A percentile compares a stretch with the other conserved stretches of the same genome.
Conservation (phyloP, 2,797 vertebrate genomes). For the Anabacerthia variegaticeps region DNA sequence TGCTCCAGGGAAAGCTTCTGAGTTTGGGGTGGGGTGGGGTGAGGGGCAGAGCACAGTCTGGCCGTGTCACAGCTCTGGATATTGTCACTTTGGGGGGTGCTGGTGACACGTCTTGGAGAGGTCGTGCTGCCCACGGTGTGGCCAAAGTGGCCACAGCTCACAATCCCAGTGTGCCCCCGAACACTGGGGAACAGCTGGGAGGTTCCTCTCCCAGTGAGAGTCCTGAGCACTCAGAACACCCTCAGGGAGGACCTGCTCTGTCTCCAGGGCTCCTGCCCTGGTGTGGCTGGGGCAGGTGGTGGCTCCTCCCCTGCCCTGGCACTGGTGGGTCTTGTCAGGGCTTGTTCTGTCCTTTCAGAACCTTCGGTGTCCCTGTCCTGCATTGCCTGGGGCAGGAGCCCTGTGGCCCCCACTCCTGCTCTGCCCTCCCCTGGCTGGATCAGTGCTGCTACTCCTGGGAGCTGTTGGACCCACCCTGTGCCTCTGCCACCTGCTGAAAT, state of each 20-base stretch:
- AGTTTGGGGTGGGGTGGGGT: not conserved
- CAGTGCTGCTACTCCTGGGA: not conserved
- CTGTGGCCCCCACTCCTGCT: too few species aligned
- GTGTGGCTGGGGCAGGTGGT: not conserved
- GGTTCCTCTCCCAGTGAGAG: fast-evolving
- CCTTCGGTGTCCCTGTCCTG: not conserved
- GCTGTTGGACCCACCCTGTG: not conserved
- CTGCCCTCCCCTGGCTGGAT: fast-evolving
- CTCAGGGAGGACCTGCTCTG: not conserved
- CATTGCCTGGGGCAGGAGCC: not conserved
- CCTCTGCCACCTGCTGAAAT: not conserved
- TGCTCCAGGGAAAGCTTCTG: not conserved
- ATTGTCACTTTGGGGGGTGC: not conserved
- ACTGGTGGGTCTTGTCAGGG: fast-evolving
- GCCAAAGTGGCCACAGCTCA: not conserved
- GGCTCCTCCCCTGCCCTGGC: not conserved
- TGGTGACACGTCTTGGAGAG: fast-evolving
- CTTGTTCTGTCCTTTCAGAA: not conserved
- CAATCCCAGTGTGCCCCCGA: fast-evolving
- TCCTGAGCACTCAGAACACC: fast-evolving
- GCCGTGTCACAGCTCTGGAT: fast-evolving
- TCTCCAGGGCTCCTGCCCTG: too few species aligned
- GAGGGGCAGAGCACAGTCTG: not conserved
- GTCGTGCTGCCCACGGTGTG: not conserved
- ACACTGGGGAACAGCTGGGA: fast-evolving